A percentile compares a stretch with the other conserved stretches of the same genome.
phyloP scores from a whole-genome alignment of 2,113 vertebrate genomes.

The Lanius ludovicianus region DNA sequence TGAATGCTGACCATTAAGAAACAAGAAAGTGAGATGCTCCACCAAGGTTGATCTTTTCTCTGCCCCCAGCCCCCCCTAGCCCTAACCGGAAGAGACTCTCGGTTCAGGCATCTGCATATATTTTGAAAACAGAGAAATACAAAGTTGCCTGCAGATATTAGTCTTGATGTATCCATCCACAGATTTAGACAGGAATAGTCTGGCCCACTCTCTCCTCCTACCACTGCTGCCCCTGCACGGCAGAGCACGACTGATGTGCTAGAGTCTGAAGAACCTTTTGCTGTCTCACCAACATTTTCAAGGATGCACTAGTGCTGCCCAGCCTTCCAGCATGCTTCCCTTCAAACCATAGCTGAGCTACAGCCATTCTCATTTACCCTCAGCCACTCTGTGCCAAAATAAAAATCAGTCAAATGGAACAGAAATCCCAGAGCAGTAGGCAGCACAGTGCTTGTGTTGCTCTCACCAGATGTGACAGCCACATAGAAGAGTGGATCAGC shows the following conservation, averaged over 20 bases:
- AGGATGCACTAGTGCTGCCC: background rate
- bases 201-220: background rate
- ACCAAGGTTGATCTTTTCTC: background rate
- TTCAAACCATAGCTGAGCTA: background rate
- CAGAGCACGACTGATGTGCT: background rate
- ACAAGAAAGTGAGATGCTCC: background rate
- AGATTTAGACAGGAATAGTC: background rate
- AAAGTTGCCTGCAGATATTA: background rate
- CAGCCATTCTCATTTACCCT: background rate
- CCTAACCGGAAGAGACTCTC: background rate
- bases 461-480: conserved; percentile 46
- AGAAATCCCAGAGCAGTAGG: background rate
- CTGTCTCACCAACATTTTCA: background rate
- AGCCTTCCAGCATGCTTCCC: background rate
- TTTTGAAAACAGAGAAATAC: background rate
- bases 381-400: conserved; percentile 2
- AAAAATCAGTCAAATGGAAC: conserved; percentile 28
- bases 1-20: background rate
- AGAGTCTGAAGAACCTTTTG: background rate
- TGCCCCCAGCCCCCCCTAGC: too few relatives aligned
- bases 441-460: background rate
- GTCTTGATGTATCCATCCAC: background rate
- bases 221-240: fast-evolving
- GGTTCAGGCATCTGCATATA: background rate
- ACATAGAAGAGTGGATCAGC: background rate